Base-by-base conservation (phyloP, 2,113 vertebrate species). In the Siniperca chuatsi region DNA sequence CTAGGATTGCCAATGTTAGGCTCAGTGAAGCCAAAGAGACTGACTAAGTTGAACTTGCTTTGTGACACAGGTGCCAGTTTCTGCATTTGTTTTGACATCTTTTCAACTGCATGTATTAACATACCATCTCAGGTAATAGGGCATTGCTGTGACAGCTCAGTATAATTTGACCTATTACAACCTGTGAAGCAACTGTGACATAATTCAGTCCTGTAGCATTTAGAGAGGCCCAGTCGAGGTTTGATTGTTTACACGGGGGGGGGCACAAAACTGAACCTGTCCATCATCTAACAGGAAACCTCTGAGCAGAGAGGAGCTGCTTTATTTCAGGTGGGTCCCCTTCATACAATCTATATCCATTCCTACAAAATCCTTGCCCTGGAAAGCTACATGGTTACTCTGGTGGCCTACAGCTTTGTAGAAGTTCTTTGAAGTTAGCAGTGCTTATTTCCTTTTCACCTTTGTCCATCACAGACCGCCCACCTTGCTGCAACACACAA, bases 391-490 rank as follows among this genome's bases (percentile, higher is more conserved):
- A 10, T 52, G 48, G 5, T 21, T 61, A 60, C 37, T 75, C 33
- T 33, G 42, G 25, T 2, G 2, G 33, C 55, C 4, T 29, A 4
- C 68, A 75, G 52, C 21, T 44, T 44, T 54, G 64, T n/a, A 15
- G 20, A 52, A 23, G 1, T 69, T 66, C 79, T 82, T 62, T 83
- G 8, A 85, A 57, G 29, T 62, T 58, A 60, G 35, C 50, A 48
- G 13, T 57, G 8, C 78, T 85, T 81, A 74, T 88, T 83, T 79
- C 29, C 61, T 50, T 37, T 67, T 55, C 72, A 83, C 81, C 42
- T 83, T 78, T 78, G 70, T 84, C 62, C 74, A 44, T 87, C 85
- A 81, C 29, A 35, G 54, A 52, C 61, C 33, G 2, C 75, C 67
- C 84, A 52, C 76, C 46, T 79, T 54, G 42, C 0, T 23, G 58